Base-by-base conservation (phyloP, 2,888 invertebrate species). In the Drosophila borborema region DNA sequence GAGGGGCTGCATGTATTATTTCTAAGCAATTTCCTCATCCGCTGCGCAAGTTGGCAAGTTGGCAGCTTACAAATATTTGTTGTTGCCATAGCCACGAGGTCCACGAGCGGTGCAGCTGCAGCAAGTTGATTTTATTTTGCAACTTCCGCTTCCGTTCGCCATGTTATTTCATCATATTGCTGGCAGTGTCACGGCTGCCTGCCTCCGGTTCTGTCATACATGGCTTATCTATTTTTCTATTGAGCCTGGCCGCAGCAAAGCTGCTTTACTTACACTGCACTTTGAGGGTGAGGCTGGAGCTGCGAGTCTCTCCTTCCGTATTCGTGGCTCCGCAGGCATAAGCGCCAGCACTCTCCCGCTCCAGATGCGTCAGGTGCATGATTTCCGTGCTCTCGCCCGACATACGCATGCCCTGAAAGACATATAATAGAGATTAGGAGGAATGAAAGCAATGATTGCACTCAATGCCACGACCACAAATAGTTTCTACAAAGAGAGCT, bases 251-350 rank as follows among this genome's bases (percentile, higher is more conserved):
- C 16, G 43, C 49, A 41, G 64, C 48, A 53, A 65, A 59, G 64
- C 67, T 67, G 60, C 64, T 72, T 72, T 64, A 95, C 97, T 96
- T 94, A 97, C 97, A 97, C 92, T 97, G 95, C 81, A 97, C 95
- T 92, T 95, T 95, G 59, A 97, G 94, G 64, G 95, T 95, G 70
- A 97, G 93, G 8, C 96, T 95, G 62, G 96, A 95, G 91, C 97
- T 97, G 79, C 96, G 94, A 4, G 96, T 96, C 91, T 96, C 96
- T 54, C 97, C 97, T 91, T 97, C 97, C 2, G 95, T 94, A 91
- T 98, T 98, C 72, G 95, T 94, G 6, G 97, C 97, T 61, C 96
- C 95, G 91, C 98, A 98, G 36, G 96, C 95, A 92, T 97, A 98
- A 64, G 96, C 95, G 3, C 97, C 96, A 0, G 96, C 95, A 82